Percentiles rank a stretch among this genome's conserved stretches.
phyloP scores from a whole-genome alignment of 2,797 vertebrate genomes.

The Sebastes jordani region DNA sequence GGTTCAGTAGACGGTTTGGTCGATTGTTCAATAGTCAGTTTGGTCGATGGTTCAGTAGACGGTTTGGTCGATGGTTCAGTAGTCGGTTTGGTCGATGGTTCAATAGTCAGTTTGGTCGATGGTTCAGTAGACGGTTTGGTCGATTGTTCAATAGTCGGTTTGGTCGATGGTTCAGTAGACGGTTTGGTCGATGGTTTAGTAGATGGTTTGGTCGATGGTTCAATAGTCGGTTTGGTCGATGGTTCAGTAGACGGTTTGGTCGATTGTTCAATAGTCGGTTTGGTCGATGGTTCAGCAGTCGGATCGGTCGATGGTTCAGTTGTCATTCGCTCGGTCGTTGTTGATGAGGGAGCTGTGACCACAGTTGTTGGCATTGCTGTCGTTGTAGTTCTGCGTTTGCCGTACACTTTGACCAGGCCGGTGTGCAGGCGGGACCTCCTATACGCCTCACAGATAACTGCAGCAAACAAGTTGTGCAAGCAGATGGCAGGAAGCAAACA shows the following conservation, averaged over 20 bases:
- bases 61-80: neutral
- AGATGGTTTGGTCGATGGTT: accelerated
- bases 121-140: accelerated
- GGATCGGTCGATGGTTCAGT: neutral
- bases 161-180: accelerated
- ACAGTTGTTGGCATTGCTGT: neutral
- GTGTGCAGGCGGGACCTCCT: neutral
- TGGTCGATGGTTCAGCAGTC: accelerated
- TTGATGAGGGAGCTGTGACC: neutral
- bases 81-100: accelerated
- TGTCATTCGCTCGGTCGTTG: neutral
- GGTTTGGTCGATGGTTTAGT: neutral
- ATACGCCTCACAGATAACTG: conserved; percentile 36
- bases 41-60: accelerated
- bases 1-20: accelerated
- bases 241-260: too few species aligned
- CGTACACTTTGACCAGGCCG: neutral
- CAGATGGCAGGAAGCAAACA: neutral
- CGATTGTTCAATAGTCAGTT: accelerated
- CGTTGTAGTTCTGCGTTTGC: neutral
- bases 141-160: too few species aligned
- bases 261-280: too few species aligned
- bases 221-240: accelerated
- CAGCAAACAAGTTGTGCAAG: neutral
- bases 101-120: too few species aligned